Evolutionary conservation across 2,113 vertebrate genomes (phyloP), one percentile per base, ranked within the genome.

Genomic region (Lipophrys pholis): DNA sequence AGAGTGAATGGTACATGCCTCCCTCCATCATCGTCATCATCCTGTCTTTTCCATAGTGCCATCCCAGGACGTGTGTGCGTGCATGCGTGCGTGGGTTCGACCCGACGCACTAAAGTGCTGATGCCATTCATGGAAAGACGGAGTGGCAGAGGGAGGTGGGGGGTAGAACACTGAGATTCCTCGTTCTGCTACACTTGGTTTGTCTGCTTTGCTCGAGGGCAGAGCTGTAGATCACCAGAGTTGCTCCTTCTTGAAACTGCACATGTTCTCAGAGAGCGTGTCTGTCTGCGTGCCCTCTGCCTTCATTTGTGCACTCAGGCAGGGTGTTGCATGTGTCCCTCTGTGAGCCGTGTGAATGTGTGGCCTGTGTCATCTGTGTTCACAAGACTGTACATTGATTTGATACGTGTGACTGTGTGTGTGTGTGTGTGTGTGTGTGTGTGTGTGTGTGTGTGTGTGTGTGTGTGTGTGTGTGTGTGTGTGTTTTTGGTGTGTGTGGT

Each of bases 141-240:
- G 58, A 49, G 62, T 3, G n/a, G 62, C 21, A 30, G 21, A 4
- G 21, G 21, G 21, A 36, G 38, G 14, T 11, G 41, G 36, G 60
- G 48, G n/a, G 41, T 41, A 52, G 60, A 59, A 49, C 15, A 55
- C 11, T 7, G 30, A 67, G 67, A 83, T 81, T 87, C 78, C 59
- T 80, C 52, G 17, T 85, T 79, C 77, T 77, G 80, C 81, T 80
- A 79, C 76, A 82, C 85, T 86, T 76, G 78, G 67, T 75, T 60
- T 80, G 78, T 71, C 69, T 55, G 61, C 46, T 61, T 57, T 7
- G 61, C 84, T 83, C 54, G 1, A 46, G 79, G 76, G 81, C 63
- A 76, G 53, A 82, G 69, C 57, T 54, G 70, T 54, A 73, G 57
- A 71, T 87, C 68, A 80, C 73, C 73, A 65, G 46, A 63, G 66